A percentile compares a stretch with the other conserved stretches of the same genome.
Conservation (phyloP, 2,888 invertebrate species). For the Drosophila pseudotakahashii region DNA sequence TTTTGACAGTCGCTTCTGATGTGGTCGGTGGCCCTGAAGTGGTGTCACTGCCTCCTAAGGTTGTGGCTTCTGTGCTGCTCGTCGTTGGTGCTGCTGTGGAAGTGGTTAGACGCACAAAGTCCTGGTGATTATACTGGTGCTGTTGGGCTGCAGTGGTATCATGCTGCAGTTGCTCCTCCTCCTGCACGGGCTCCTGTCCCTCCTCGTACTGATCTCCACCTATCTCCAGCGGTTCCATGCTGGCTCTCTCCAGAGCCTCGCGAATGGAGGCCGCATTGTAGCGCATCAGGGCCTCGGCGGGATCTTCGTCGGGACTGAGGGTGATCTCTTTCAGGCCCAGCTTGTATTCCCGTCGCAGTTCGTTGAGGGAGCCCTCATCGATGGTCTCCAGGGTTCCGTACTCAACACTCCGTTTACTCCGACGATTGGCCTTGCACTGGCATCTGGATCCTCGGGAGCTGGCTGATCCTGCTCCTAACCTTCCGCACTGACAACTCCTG, state of each 20-base stretch:
- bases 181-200: slow-evolving; percentile 5
- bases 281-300: slow-evolving; percentile 80
- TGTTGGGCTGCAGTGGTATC: background rate
- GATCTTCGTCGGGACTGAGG: slow-evolving; percentile 81
- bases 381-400: slow-evolving; percentile 80
- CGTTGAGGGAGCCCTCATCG: slow-evolving; percentile 74
- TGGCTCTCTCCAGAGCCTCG: slow-evolving; percentile 78
- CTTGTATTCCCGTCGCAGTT: slow-evolving; percentile 79
- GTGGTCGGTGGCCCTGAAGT: slow-evolving; percentile 10
- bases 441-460: slow-evolving; percentile 5
- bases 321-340: slow-evolving; percentile 81
- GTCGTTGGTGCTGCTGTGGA: slow-evolving; percentile 5
- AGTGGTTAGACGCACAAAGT: slow-evolving; percentile 1
- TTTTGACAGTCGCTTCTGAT: background rate
- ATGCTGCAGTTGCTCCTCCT: slow-evolving; percentile 9
- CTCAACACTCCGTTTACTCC: slow-evolving; percentile 56
- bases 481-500: slow-evolving; percentile 24
- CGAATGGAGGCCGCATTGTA: slow-evolving; percentile 81
- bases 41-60: background rate
- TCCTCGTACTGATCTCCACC: slow-evolving; percentile 48
- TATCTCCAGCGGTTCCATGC: slow-evolving; percentile 74
- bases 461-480: background rate
- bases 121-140: slow-evolving; percentile 6
- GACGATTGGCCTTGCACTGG: slow-evolving; percentile 5
- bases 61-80: background rate